A percentile compares a stretch with the other conserved stretches of the same genome.
Conservation (phyloP, 2,113 vertebrate species). For the Grallaria varia region DNA sequence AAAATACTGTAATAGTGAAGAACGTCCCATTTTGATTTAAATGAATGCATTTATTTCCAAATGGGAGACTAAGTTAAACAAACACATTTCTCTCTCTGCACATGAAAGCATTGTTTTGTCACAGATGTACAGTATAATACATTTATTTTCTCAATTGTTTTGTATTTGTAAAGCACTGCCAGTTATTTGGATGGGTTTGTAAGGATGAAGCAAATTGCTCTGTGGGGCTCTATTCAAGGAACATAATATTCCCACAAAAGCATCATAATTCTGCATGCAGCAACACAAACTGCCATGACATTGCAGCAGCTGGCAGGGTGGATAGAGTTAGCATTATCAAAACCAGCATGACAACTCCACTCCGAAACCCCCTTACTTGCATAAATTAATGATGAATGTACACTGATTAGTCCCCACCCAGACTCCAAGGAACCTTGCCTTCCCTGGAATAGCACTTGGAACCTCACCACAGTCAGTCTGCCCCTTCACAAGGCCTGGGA, state of each 20-base stretch:
- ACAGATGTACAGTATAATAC: conserved; percentile 63
- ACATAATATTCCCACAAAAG: conserved; percentile 69
- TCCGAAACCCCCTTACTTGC: conserved; percentile 18
- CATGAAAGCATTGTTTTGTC: conserved; percentile 69
- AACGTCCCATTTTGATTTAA: conserved; percentile 66
- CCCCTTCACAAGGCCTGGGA: background rate
- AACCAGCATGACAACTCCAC: conserved; percentile 12
- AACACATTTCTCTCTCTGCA: conserved; percentile 63
- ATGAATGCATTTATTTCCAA: conserved; percentile 65
- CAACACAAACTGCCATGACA: conserved; percentile 53
- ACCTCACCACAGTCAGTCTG: background rate
- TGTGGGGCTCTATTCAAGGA: conserved; percentile 64
- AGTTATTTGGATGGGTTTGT: conserved; percentile 63
- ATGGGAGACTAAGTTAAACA: conserved; percentile 61
- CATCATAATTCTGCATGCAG: conserved; percentile 64
- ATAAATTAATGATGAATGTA: conserved; percentile 63
- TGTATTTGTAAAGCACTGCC: conserved; percentile 63
- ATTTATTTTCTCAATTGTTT: conserved; percentile 72
- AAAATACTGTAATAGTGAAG: conserved; percentile 40
- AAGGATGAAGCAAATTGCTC: conserved; percentile 67
- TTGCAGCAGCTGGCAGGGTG: conserved; percentile 43
- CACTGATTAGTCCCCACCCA: conserved; percentile 49
- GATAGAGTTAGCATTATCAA: conserved; percentile 24
- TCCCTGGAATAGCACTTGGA: background rate
- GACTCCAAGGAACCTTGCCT: background rate